Evolutionary conservation across 2,888 invertebrate genomes (phyloP).

Genomic region (Tipula vernalis): DNA sequence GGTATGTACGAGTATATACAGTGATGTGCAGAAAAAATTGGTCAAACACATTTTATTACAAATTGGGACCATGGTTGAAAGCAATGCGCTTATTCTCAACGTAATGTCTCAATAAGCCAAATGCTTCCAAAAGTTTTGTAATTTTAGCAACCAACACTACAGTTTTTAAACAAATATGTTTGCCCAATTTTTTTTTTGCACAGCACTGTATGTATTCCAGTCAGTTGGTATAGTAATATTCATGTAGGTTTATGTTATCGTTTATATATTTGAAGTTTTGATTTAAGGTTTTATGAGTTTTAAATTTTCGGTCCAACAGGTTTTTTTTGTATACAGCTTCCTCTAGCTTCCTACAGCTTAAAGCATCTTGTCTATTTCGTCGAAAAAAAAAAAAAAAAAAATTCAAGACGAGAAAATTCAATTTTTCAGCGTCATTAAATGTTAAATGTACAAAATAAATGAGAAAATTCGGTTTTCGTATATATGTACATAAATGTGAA

Average conservation of each 20-base stretch:
- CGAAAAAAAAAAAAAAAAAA: not conserved
- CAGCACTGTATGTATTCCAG: too few relatives aligned
- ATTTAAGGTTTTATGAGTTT: not conserved
- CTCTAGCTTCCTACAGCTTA: too few relatives aligned
- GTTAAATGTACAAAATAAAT: not conserved
- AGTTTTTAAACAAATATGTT: too few relatives aligned
- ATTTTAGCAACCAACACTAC: too few relatives aligned
- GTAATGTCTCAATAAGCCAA: too few relatives aligned
- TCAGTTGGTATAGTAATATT: not conserved
- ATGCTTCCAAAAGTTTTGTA: too few relatives aligned
- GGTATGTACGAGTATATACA: not conserved
- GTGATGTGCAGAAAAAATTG: too few relatives aligned
- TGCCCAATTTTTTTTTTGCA: too few relatives aligned
- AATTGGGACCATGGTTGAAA: too few relatives aligned
- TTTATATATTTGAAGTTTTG: not conserved
- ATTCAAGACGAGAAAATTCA: not conserved
- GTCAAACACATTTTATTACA: too few relatives aligned
- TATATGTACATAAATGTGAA: not conserved
- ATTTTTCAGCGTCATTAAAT: not conserved
- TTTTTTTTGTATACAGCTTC: not conserved
- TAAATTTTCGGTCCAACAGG: not conserved
- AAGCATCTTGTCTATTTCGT: not conserved
- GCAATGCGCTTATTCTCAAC: too few relatives aligned
- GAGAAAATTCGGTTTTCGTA: not conserved
- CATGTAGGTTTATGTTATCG: not conserved